Evolutionary conservation across 2,888 invertebrate species (phyloP).

Genomic region (Torymus texanus): DNA sequence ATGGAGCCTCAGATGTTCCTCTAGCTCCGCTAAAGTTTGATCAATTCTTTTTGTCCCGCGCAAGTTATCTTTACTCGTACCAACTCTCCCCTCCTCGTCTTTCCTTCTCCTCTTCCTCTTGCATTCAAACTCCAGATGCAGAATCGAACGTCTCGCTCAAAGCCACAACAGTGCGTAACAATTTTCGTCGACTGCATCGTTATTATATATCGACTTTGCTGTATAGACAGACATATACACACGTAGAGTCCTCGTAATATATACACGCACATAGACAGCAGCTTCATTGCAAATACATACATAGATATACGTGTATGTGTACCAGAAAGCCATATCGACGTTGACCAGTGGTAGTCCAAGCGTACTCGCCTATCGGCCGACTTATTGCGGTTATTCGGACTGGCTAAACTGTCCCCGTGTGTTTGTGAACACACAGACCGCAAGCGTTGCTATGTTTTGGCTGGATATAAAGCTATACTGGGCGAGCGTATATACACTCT

Average conservation of each 20-base stretch:
- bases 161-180: slow-evolving; percentile 1
- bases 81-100: background rate
- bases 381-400: slow-evolving; percentile 44
- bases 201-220: slow-evolving; percentile 14
- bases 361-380: background rate
- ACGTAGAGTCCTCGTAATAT: slow-evolving; percentile 15
- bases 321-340: slow-evolving; percentile 15
- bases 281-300: background rate
- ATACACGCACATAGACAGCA: too few species aligned
- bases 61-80: too few species aligned
- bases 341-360: background rate
- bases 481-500: too few species aligned
- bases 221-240: background rate
- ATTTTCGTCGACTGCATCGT: slow-evolving; percentile 25
- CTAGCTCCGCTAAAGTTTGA: slow-evolving; percentile 4
- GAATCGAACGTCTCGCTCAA: background rate
- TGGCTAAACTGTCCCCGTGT: slow-evolving; percentile 19
- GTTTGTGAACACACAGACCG: slow-evolving; percentile 22
- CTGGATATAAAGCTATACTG: too few species aligned
- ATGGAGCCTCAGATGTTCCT: slow-evolving; percentile 19
- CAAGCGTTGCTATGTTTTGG: too few species aligned
- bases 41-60: background rate
- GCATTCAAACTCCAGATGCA: background rate
- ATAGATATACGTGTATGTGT: background rate
- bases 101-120: background rate